These are phyloP conservation scores for Eunapius fragilis DNA, from an alignment of 37 sponge, comb jelly and placozoan genomes.

Conservation along the genomic window DNA sequence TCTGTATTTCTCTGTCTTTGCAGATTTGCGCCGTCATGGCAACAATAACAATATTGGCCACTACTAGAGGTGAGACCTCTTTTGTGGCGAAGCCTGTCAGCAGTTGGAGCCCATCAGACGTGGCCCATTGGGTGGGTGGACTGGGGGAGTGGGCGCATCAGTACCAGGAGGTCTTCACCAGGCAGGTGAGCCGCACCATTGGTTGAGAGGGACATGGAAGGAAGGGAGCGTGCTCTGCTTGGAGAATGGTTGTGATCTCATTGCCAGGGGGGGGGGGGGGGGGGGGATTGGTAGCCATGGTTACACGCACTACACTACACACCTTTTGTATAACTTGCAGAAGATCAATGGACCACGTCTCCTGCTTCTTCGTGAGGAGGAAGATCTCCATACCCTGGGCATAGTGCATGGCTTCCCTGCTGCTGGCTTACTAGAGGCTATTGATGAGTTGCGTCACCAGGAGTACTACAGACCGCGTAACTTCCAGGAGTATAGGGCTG, in stretches of 20 bases:
- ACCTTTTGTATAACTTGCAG: too few species aligned
- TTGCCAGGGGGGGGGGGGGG: not conserved
- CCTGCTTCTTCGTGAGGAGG: slow-evolving; percentile 14
- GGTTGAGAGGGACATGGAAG: too few species aligned
- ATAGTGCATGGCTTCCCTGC: slow-evolving; percentile 6
- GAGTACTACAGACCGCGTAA: slow-evolving; percentile 33
- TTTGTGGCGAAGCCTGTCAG: slow-evolving; percentile 47
- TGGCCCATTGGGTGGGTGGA: slow-evolving; percentile 53
- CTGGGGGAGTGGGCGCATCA: slow-evolving; percentile 47
- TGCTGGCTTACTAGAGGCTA: slow-evolving; percentile 20
- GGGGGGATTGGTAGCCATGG: not conserved
- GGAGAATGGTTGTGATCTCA: too few species aligned
- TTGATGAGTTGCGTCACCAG: slow-evolving; percentile 16
- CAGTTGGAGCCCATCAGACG: slow-evolving; percentile 42
- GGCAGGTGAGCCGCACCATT: too few species aligned
- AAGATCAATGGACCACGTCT: slow-evolving; percentile 51
- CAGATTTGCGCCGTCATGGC: too few species aligned
- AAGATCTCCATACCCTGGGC: slow-evolving; percentile 14
- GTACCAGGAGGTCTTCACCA: slow-evolving; percentile 18
- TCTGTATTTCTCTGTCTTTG: too few species aligned
- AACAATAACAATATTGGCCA: too few species aligned
- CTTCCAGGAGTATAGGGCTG: slow-evolving; percentile 62
- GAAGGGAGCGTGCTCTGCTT: too few species aligned
- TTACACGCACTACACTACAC: not conserved
- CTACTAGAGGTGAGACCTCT: slow-evolving; percentile 13